Evolutionary conservation across 2,888 invertebrate species (phyloP), one percentile per base, ranked within the genome.

Genomic region (Meloe dianella): DNA sequence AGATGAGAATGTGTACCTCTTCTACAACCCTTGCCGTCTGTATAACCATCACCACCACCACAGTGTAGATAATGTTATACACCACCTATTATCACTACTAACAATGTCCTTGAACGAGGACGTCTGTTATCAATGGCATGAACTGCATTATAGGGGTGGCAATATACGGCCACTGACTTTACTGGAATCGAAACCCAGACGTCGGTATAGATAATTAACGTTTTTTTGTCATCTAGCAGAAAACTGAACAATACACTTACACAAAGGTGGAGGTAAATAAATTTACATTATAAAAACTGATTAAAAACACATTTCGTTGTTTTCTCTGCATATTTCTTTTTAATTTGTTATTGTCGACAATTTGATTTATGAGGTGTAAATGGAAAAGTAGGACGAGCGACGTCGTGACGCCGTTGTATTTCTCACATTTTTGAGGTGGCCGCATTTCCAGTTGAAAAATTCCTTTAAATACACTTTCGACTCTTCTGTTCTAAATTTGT

Each of bases 71-170:
- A n/a, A n/a, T n/a, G n/a, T n/a, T n/a, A n/a, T n/a, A n/a, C n/a
- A n/a, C n/a, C n/a, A n/a, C n/a, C n/a, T n/a, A n/a, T n/a, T n/a
- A n/a, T n/a, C 47, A 38, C 4, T n/a, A 38, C 17, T 2, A 2
- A 17, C 9, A 9, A 47, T 47, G 85, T 79, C 83, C 79, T 78
- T 76, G 76, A 71, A 67, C 71, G 75, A 76, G 74, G 75, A 74
- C 75, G 74, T 75, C 73, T 75, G 73, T 70, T 69, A 69, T 69
- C 69, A 69, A 66, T 66, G 69, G 64, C 60, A n/a, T 38, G 38
- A 14, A 38, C n/a, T 38, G 38, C 38, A 38, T 38, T n/a, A 1
- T 6, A 47, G 17, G 47, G 47, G 47, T 20, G 47, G 17, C 20
- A 9, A 47, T 20, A 7, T 47, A 20, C 17, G 47, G 47, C 47